Base-by-base conservation (phyloP, 2,797 vertebrate genomes). In the Nasua narica region DNA sequence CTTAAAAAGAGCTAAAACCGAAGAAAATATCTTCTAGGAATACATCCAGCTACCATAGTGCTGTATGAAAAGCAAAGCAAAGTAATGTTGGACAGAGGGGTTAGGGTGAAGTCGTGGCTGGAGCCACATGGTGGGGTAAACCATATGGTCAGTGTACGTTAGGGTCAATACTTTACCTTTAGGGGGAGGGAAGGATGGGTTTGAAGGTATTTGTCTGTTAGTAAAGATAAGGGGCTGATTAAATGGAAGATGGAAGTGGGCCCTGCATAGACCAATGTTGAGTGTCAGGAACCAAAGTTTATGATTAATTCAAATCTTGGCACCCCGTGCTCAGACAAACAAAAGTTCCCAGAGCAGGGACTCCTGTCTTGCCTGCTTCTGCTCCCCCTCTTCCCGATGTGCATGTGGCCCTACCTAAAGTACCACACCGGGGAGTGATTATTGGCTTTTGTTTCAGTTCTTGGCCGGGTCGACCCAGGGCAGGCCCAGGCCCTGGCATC, bases 361-460 rank as follows among this genome's bases (percentile, higher is more conserved):
- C n/a, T 67, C 69, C 18, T 92, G 93, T 90, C 65, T 70, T 62
- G 10, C 29, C 56, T 74, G 13, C 65, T 65, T n/a, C 82, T 95
- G 79, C 32, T 77, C 48, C 67, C 43, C 43, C 13, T 56, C 92
- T 91, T 92, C 88, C 76, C 95, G 96, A 92, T 94, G 86, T 94
- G 50, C 21, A 4, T 37, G 62, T 76, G 77, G 25, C 58, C 56
- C 62, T 79, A 84, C 84, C 85, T 29, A 60, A 87, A 86, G 48
- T 54, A 84, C 21, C 56, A 72, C 23, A 15, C 0, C 70, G 83
- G 74, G 50, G 58, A 96, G 83, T 60, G 78, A 94, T 62, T 86
- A 65, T 95, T 95, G 78, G 95, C 62, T 87, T 97, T 92, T 91
- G 88, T 77, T 97, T 93, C 67, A 79, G 52, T 93, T 90, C 54